Conservation (phyloP, 35 echinoderm and acorn worm species). For the Strongylocentrotus purpuratus region DNA sequence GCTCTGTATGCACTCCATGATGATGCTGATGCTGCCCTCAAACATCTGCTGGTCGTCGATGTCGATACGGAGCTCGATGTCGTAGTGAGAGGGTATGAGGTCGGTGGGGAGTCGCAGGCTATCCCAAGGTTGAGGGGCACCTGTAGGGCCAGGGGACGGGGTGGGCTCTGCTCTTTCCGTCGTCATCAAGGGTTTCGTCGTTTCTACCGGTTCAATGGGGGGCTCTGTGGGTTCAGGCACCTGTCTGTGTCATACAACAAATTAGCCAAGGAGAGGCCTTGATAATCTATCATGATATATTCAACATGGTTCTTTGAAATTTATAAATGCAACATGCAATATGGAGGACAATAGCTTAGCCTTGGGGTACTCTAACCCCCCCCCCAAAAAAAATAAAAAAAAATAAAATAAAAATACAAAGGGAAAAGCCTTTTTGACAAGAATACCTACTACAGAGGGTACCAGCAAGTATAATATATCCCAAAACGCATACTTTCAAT, state of each 20-base stretch:
- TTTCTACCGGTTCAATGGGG: not conserved
- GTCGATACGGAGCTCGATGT: constrained; percentile 75
- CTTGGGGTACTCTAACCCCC: too few species aligned
- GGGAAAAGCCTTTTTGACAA: too few species aligned
- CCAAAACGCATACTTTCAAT: too few species aligned
- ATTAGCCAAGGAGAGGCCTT: not conserved
- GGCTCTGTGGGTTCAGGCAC: not conserved
- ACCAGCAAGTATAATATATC: too few species aligned
- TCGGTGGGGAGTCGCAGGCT: constrained; percentile 74
- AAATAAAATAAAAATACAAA: too few species aligned
- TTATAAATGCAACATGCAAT: too few species aligned
- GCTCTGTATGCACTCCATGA: constrained; percentile 57
- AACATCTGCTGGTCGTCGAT: constrained; percentile 61
- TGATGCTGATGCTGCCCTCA: constrained; percentile 52
- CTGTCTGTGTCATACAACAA: not conserved
- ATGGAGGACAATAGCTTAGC: too few species aligned
- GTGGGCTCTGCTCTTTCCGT: not conserved
- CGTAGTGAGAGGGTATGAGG: constrained; percentile 81
- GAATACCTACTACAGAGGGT: too few species aligned
- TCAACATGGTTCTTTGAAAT: too few species aligned
- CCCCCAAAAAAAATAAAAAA: too few species aligned
- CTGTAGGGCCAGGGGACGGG: not conserved
- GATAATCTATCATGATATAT: too few species aligned
- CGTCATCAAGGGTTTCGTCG: not conserved
- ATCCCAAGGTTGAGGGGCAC: constrained; percentile 57